phyloP scores from a whole-genome alignment of 2,797 vertebrate species.

The Gallinago solitaria region DNA sequence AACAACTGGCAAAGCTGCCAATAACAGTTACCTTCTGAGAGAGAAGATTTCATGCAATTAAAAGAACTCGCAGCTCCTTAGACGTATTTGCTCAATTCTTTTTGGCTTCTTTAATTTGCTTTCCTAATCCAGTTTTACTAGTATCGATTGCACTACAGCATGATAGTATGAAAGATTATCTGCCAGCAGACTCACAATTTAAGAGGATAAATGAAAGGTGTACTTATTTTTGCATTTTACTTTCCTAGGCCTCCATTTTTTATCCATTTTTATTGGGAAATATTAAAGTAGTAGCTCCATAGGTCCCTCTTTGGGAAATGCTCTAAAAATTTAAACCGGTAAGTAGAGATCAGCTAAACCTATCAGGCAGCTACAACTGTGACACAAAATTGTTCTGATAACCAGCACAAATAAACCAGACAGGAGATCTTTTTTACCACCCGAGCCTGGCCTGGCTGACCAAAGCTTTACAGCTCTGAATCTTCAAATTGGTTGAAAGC shows the following conservation, averaged over 20 bases:
- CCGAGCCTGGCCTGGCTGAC: background rate
- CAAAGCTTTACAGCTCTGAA: background rate
- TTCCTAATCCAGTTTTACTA: background rate
- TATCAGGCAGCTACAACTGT: background rate
- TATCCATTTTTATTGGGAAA: background rate
- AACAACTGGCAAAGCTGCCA: background rate
- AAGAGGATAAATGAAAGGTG: background rate
- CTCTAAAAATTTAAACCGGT: background rate
- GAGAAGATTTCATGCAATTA: background rate
- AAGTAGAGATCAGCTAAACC: background rate
- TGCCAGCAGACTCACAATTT: background rate
- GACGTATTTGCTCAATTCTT: background rate
- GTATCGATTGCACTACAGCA: background rate
- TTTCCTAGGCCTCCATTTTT: background rate
- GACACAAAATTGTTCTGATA: background rate
- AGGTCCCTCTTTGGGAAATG: background rate
- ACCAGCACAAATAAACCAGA: background rate
- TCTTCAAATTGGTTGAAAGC: background rate
- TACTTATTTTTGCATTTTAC: background rate
- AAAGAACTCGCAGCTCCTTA: background rate
- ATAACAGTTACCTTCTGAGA: background rate
- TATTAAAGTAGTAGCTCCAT: background rate
- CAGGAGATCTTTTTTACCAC: background rate
- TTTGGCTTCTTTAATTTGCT: conserved; percentile 6
- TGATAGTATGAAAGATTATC: background rate